Evolutionary conservation across 1,140 invertebrate species (phyloP), one percentile per base, ranked within the genome.

Genomic region (Macrostomum lignano): DNA sequence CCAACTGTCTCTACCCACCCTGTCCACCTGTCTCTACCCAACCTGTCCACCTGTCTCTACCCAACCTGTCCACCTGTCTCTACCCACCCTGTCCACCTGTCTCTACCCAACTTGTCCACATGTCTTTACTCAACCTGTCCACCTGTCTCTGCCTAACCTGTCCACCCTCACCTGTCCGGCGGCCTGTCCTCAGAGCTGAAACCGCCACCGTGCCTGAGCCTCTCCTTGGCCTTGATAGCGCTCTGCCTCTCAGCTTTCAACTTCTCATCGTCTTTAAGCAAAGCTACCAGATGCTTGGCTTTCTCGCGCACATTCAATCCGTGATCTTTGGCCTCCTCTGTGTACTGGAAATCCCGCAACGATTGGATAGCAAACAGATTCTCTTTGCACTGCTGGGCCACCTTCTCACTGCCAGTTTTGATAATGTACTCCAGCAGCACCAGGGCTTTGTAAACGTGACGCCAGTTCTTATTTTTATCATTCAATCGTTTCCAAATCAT

Each of bases 401-500:
- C 63, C 59, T 88, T 86, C 57, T 93, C 82, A 36, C 73, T 77
- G 37, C 84, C 84, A 30, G 82, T 91, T 65, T 93, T 93, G 38
- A 94, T 88, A 28, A 94, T 67, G 61, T 94, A 93, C 52, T 98
- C 88, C 30, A 84, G 55, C 10, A 84, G 57, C 21, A 88, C 74
- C 26, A 98, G 64, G 14, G 86, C 81, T 66, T 98, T 98, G 61
- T 96, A 98, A 14, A 98, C 88, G 60, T 98, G 88, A 40, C 88
- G 64, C 91, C 91, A 98, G 62, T 98, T 96, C 61, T 88, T 84
- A 35, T 88, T 88, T 58, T 86, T 77, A 60, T 93, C 84, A 55
- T 93, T 93, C 9, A 93, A 58, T 42, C 91, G 62, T 57, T 96
- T 96, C 88, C 91, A 98, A 17, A 96, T 70, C 79, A 98, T 94